These are phyloP conservation scores for Gerris buenoi DNA, from an alignment of 1,140 invertebrate species.

Conservation along the genomic window DNA sequence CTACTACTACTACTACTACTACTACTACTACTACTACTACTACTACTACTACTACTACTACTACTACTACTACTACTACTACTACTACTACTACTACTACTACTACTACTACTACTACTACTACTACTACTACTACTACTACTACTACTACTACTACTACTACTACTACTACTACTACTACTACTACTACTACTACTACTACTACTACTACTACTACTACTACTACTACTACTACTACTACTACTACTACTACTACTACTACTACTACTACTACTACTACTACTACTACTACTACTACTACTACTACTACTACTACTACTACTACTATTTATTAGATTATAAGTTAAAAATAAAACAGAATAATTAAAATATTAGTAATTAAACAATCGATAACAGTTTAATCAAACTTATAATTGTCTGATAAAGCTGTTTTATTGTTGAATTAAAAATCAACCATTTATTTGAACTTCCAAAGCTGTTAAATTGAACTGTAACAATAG, in stretches of 20 bases:
- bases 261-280: conserved; percentile 1
- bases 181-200: conserved; percentile 1
- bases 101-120: conserved; percentile 1
- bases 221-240: conserved; percentile 1
- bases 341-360: no score
- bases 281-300: conserved; percentile 1
- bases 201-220: conserved; percentile 1
- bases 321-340: no score
- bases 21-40: conserved; percentile 1
- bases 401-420: no score
- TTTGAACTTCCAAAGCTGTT: no score
- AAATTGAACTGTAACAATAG: no score
- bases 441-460: no score
- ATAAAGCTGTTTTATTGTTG: no score
- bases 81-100: conserved; percentile 1
- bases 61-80: conserved; percentile 1
- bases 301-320: conserved; percentile 1
- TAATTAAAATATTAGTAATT: no score
- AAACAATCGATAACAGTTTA: no score
- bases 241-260: conserved; percentile 1
- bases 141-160: conserved; percentile 1
- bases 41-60: conserved; percentile 1
- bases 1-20: conserved; percentile 1
- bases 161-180: conserved; percentile 1
- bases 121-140: conserved; percentile 1